These are phyloP conservation scores for Paedocypris sp. DNA, from an alignment of 2,113 vertebrate species.

Conservation along the genomic window DNA sequence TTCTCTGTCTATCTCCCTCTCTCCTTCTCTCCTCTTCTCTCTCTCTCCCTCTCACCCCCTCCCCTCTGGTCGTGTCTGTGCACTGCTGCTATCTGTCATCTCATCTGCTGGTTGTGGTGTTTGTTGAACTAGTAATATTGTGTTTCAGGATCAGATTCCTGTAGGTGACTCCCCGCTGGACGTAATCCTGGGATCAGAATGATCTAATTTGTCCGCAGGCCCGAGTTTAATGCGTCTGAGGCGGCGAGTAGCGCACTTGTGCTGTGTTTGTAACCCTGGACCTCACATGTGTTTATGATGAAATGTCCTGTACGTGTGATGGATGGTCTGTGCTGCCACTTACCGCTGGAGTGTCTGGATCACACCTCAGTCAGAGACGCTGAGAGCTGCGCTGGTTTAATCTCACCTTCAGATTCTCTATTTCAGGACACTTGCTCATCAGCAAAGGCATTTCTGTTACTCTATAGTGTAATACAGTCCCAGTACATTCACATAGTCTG, in stretches of 20 bases:
- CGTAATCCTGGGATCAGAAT: neutral
- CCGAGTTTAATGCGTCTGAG: neutral
- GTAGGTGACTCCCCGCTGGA: neutral
- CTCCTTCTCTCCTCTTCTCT: too few species aligned
- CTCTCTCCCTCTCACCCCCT: too few species aligned
- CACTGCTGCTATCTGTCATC: neutral
- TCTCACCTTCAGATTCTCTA: neutral
- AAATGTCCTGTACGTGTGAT: neutral
- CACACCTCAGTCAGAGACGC: conserved; percentile 8
- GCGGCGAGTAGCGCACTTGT: neutral
- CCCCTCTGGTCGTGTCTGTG: too few species aligned
- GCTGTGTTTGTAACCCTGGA: neutral
- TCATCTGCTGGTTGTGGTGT: neutral
- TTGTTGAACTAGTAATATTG: neutral
- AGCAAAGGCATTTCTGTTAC: neutral
- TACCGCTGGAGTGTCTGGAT: neutral
- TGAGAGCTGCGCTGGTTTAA: neutral
- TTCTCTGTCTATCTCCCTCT: too few species aligned
- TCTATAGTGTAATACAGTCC: neutral
- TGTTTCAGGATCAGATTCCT: neutral
- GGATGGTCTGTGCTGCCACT: neutral
- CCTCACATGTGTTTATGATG: neutral
- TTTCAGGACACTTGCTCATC: neutral
- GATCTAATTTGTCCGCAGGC: neutral
- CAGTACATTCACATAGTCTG: neutral